These are phyloP conservation scores for Pangasius djambal DNA, from an alignment of 2,797 vertebrate species.

Conservation along the genomic window DNA sequence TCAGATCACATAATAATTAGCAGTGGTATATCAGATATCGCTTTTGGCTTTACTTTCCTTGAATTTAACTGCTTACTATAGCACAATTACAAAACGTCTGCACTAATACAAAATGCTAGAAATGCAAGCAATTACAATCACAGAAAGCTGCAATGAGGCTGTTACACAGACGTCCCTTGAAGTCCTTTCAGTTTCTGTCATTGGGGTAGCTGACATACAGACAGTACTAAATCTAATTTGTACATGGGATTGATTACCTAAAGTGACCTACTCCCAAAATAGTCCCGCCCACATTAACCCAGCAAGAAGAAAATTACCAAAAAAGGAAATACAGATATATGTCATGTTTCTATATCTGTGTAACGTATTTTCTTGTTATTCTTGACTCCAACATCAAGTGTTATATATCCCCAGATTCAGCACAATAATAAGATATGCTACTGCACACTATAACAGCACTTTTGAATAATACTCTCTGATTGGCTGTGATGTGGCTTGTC, in stretches of 20 bases:
- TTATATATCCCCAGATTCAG: neutral
- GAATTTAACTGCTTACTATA: neutral
- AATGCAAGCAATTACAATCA: neutral
- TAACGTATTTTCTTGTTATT: neutral
- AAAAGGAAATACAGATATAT: neutral
- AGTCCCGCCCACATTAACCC: neutral
- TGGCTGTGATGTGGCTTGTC: neutral
- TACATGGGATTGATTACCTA: neutral
- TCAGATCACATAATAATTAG: neutral
- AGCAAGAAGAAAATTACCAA: neutral
- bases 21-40: neutral
- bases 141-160: neutral
- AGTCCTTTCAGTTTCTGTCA: neutral
- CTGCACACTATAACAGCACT: neutral
- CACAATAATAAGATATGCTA: neutral
- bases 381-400: neutral
- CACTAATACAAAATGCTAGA: neutral
- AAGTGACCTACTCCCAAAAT: neutral
- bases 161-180: neutral
- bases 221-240: neutral
- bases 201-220: neutral
- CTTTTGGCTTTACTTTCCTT: neutral
- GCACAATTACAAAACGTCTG: neutral
- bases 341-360: neutral
- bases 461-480: neutral